phyloP scores from a whole-genome alignment of 1,140 invertebrate species.

The Bombus soroeensis region DNA sequence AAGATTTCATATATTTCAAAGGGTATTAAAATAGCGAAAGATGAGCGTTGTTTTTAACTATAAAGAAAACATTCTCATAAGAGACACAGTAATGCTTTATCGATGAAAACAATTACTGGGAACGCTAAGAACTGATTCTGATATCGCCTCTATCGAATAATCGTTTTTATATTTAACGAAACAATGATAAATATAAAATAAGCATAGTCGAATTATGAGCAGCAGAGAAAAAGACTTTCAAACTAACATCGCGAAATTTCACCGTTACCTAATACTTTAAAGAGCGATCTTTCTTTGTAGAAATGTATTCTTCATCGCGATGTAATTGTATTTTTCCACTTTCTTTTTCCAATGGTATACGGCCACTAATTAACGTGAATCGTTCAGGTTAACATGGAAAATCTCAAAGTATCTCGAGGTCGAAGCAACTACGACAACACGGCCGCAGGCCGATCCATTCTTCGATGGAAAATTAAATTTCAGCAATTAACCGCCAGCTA shows the following conservation, averaged over 20 bases:
- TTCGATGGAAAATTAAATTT: conserved; percentile 74
- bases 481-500: conserved; percentile 77
- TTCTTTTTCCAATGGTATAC: not conserved
- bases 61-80: too few relatives aligned
- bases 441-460: conserved; percentile 20
- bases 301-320: not conserved
- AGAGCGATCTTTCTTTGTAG: not conserved
- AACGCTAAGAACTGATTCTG: not conserved
- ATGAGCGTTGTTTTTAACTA: not conserved
- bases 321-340: not conserved
- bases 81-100: not conserved
- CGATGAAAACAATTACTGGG: not conserved
- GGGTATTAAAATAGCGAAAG: not conserved
- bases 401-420: not conserved
- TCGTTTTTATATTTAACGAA: not conserved
- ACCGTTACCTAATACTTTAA: not conserved
- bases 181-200: not conserved
- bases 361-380: too few relatives aligned
- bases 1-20: too few relatives aligned
- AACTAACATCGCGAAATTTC: not conserved
- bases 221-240: not conserved
- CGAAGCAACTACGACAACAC: not conserved
- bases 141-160: not conserved
- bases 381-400: not conserved
- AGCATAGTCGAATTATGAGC: not conserved